Evolutionary conservation across 2,888 invertebrate genomes (phyloP).

Genomic region (Scaptomyza reducta): DNA sequence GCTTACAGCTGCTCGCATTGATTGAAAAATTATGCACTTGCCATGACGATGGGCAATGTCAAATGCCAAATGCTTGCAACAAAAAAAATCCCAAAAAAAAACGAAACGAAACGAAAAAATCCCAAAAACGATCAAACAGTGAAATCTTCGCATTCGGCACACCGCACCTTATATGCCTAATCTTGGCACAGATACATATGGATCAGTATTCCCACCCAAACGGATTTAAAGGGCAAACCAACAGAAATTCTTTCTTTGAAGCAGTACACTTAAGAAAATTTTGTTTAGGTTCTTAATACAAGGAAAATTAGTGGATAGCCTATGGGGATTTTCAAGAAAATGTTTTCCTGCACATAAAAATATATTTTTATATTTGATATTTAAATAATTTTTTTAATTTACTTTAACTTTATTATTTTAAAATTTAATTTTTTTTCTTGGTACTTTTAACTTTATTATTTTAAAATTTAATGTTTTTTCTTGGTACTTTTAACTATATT

Average conservation of each 20-base stretch:
- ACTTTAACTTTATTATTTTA: too few species aligned
- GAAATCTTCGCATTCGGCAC: constrained; percentile 42
- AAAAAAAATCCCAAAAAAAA: constrained; percentile 22
- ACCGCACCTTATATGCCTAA: constrained; percentile 60
- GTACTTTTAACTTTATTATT: too few species aligned
- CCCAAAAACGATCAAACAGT: constrained; percentile 29
- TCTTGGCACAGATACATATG: constrained; percentile 56
- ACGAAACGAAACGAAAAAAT: constrained; percentile 6
- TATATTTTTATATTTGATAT: too few species aligned
- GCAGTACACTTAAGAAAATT: not conserved
- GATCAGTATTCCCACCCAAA: constrained; percentile 6
- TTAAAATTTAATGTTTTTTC: not conserved
- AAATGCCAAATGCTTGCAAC: constrained; percentile 62
- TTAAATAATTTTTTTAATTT: too few species aligned
- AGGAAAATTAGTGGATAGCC: too few species aligned
- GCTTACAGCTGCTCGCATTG: constrained; percentile 79
- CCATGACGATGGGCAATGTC: constrained; percentile 77
- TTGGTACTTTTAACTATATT: not conserved
- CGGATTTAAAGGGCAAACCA: not conserved
- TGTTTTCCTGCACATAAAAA: too few species aligned
- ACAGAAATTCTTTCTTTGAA: not conserved
- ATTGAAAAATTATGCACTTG: constrained; percentile 79
- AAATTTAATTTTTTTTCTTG: too few species aligned
- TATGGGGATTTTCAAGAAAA: too few species aligned
- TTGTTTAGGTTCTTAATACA: not conserved